A percentile compares a stretch with the other conserved stretches of the same genome.
Evolutionary conservation across 2,113 vertebrate species (phyloP).

Genomic region (Chelonoidis abingdonii): DNA sequence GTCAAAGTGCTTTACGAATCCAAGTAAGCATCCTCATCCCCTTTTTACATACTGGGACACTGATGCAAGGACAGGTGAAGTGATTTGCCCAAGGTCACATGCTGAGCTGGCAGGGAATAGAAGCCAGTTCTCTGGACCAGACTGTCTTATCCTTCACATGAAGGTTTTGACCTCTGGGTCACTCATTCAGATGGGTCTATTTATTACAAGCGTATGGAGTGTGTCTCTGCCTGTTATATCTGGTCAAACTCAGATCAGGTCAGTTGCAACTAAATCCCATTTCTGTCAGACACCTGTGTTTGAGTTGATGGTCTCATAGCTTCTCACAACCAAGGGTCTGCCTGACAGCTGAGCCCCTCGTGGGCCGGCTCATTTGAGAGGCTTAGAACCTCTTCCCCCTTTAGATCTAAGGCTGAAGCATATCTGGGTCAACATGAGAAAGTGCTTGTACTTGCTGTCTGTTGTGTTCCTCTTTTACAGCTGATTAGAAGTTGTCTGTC

Average conservation of each 20-base stretch:
- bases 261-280: not conserved
- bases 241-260: not conserved
- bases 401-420: not conserved
- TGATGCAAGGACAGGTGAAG: not conserved
- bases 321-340: fast-evolving
- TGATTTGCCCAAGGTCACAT: not conserved
- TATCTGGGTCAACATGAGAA: not conserved
- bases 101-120: fast-evolving
- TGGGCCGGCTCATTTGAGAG: not conserved
- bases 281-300: not conserved
- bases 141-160: not conserved
- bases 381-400: not conserved
- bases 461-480: not conserved
- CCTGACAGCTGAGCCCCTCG: not conserved
- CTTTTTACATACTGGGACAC: not conserved
- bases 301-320: not conserved
- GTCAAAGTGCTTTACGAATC: not conserved
- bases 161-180: not conserved
- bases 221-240: fast-evolving
- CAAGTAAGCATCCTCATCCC: not conserved
- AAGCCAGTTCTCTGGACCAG: not conserved
- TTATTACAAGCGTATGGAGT: not conserved
- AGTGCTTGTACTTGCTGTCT: not conserved
- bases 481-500: not conserved
- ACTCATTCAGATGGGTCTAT: not conserved